These are phyloP conservation scores for Drosophila parthenogenetica DNA, from an alignment of 2,888 invertebrate genomes.

Conservation along the genomic window DNA sequence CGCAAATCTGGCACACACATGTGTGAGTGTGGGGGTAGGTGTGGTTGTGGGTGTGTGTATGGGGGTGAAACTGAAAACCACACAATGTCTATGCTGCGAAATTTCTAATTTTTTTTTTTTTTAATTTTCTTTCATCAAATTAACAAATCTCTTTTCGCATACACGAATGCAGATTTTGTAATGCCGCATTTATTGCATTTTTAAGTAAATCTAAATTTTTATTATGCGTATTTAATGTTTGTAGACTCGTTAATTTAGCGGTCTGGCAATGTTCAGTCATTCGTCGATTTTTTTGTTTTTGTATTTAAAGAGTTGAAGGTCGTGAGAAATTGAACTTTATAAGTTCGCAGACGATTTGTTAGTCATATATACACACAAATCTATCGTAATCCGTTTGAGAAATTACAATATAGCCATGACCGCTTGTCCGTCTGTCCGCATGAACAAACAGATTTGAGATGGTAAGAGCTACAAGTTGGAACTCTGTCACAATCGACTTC, in stretches of 20 bases:
- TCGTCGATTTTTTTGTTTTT: background rate
- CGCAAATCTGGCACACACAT: constrained; percentile 19
- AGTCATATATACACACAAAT: no score
- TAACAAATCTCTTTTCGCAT: constrained; percentile 1
- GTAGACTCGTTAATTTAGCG: constrained; percentile 13
- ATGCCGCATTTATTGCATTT: constrained; percentile 38
- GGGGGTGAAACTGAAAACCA: constrained; percentile 26
- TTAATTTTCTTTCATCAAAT: constrained; percentile 11
- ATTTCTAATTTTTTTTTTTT: constrained; percentile 5
- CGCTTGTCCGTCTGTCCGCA: no score
- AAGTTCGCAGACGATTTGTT: no score
- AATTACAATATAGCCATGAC: no score
- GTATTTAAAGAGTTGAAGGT: background rate
- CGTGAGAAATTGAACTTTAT: background rate
- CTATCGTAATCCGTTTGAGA: no score
- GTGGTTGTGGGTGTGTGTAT: constrained; percentile 1
- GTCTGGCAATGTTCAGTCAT: constrained; percentile 10
- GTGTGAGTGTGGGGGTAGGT: background rate
- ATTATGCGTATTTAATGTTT: constrained; percentile 6
- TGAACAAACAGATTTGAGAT: no score
- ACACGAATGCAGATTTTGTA: background rate
- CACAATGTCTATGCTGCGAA: constrained; percentile 26
- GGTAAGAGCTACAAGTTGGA: no score
- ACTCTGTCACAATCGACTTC: no score
- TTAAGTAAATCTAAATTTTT: constrained; percentile 13